These are phyloP conservation scores for Limanda limanda DNA, from an alignment of 2,113 vertebrate genomes.

Conservation along the genomic window DNA sequence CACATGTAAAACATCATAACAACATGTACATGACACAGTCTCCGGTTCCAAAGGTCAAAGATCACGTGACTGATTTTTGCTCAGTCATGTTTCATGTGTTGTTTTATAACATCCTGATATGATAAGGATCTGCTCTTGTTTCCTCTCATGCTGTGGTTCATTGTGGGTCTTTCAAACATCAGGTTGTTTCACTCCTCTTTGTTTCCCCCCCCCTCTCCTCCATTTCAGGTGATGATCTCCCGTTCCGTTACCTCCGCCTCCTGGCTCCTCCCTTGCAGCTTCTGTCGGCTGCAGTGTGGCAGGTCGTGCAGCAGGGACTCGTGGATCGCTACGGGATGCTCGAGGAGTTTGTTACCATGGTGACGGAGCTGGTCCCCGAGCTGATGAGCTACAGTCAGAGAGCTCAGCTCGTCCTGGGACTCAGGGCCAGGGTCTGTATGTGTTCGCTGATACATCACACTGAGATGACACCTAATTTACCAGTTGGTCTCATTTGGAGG, in stretches of 20 bases:
- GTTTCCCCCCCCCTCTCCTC: neutral
- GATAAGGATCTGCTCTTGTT: too few species aligned
- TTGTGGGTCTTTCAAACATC: neutral
- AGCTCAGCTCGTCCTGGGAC: conserved; percentile 84
- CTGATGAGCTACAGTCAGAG: conserved; percentile 85
- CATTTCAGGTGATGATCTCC: conserved; percentile 67
- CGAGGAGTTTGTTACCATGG: conserved; percentile 82
- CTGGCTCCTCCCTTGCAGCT: conserved; percentile 81
- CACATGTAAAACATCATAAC: neutral
- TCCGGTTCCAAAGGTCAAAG: neutral
- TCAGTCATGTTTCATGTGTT: neutral
- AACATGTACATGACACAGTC: neutral
- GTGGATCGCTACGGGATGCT: conserved; percentile 82
- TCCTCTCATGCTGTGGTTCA: too few species aligned
- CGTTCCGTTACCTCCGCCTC: conserved; percentile 73
- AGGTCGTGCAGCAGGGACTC: conserved; percentile 74
- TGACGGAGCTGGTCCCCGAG: conserved; percentile 83
- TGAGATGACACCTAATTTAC: neutral
- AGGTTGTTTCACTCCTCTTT: neutral
- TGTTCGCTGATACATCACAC: neutral
- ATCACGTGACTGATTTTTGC: neutral
- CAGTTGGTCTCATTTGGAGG: neutral
- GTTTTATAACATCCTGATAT: too few species aligned
- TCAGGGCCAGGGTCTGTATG: conserved; percentile 84
- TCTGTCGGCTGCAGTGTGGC: conserved; percentile 83